Conservation (phyloP, 2,888 invertebrate species). For the Taenaris catops region DNA sequence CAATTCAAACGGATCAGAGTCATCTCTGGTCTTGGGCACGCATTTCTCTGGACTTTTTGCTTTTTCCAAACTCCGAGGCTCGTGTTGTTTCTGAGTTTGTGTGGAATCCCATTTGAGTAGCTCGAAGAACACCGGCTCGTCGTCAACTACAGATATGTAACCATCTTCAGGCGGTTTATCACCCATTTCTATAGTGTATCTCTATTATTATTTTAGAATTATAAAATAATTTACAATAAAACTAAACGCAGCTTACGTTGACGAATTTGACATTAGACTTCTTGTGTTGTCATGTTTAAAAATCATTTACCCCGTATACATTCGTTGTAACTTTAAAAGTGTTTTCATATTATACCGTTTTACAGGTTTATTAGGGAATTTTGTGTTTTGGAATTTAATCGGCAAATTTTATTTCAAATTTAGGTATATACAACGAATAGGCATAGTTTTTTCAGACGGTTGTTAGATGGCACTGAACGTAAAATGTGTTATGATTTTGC, state of each 20-base stretch:
- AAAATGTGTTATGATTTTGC: too few species aligned
- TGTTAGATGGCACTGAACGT: too few species aligned
- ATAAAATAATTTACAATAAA: conserved; percentile 30
- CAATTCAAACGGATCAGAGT: conserved; percentile 60
- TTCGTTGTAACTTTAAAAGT: too few species aligned
- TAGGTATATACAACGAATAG: too few species aligned
- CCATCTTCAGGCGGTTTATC: conserved; percentile 69
- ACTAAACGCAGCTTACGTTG: conserved; percentile 27
- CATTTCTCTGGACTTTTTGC: conserved; percentile 58
- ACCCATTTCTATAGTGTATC: conserved; percentile 50
- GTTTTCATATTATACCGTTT: too few species aligned
- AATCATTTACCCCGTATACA: too few species aligned
- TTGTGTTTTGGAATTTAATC: too few species aligned
- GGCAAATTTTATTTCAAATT: too few species aligned
- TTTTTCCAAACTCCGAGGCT: conserved; percentile 43
- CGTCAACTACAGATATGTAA: conserved; percentile 70
- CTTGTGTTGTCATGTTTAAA: not conserved
- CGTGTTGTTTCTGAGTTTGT: conserved; percentile 38
- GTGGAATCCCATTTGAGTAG: conserved; percentile 67
- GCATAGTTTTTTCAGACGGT: too few species aligned
- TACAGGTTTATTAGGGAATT: too few species aligned
- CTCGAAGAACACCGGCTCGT: conserved; percentile 68
- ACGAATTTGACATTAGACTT: conserved; percentile 21
- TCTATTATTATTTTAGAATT: conserved; percentile 35
- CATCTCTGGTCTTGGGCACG: conserved; percentile 42